Base-by-base conservation (phyloP, 2,113 vertebrate genomes). In the Cyanoderma ruficeps region DNA sequence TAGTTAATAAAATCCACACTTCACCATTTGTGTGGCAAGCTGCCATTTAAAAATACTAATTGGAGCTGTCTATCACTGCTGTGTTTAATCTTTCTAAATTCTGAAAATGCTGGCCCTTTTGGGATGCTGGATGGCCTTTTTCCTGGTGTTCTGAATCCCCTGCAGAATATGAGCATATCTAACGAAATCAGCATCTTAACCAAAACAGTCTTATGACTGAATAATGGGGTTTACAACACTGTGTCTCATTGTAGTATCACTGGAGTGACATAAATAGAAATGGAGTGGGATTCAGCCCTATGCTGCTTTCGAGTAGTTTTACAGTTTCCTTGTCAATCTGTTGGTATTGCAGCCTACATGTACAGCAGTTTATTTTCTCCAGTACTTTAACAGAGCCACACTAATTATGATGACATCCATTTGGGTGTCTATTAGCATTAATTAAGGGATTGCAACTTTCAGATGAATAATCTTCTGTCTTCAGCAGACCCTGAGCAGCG, bases 401-500 rank as follows among this genome's bases (percentile, higher is more conserved):
- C 39, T 95, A 91, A 94, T 93, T 93, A 78, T 81, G 31, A 78
- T 79, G 67, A 82, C 72, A 89, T 81, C 37, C 67, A 85, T 77
- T 80, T 90, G 92, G 64, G 79, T 93, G 49, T 92, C 52, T 94
- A 37, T 95, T 84, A 89, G 52, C 33, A 89, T 95, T 94, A 96
- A 97, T 96, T 89, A 91, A 94, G 59, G 67, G 20, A 50, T 87
- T 95, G 72, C 57, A 69, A 69, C 83, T 96, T 96, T 76, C 53
- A 91, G 37, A 76, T 95, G 31, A 95, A 78, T 89, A 81, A 84
- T 93, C 19, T 82, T 59, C 50, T 78, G 25, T 91, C 57, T 95
- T 91, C 50, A 88, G 78, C 42, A 93, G 63, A 86, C 28, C 55
- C 22, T 77, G 47, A 90, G 74, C 47, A 69, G 64, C 81, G 30